Evolutionary conservation across 2,113 vertebrate genomes (phyloP), one percentile per base, ranked within the genome.

Genomic region (Protomyctophum bolini): DNA sequence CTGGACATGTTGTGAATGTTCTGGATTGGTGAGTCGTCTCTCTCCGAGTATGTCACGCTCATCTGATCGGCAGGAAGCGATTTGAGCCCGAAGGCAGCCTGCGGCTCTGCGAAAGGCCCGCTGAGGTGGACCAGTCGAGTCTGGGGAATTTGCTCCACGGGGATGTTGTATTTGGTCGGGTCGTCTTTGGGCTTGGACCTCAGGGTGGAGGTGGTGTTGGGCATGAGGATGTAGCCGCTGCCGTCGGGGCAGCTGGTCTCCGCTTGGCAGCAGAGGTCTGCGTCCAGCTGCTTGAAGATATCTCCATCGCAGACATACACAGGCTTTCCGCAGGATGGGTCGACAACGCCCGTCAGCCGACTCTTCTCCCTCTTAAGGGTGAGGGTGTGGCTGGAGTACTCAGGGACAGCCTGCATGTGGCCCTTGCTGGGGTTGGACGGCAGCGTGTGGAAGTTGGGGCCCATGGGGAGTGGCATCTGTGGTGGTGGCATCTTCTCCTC

Each of bases 271-370:
- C 94, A 92, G 2, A 99, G 94, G 83, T 97, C 96, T 0, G 94
- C 95, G 52, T 98, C 97, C 89, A 99, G 83, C 91, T 98, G 97
- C 88, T 95, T 94, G 91, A 98, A 99, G 89, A 99, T 96, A 89
- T 99, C 97, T 6, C 97, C 95, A 0, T 98, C 97, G 0, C 96
- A 98, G 2, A 96, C 93, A 21, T 98, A 97, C 62, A 98, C 91
- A 0, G 98, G 95, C 72, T 97, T 97, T 0, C 95, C 94, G 2
- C 90, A 89, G 48, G 92, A 76, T 0, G 87, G 91, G 83, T 94
- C 92, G 0, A 4, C 88, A 60, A 78, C 95, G 0, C 85, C 82
- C 0, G 68, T 68, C 86, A 90, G 65, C 0, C 89, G 90, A 68
- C 90, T 94, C 86, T 97, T 97, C 87, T 98, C 96, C 66, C 97